phyloP scores from a whole-genome alignment of 2,888 invertebrate species.

The Steinernema scapterisci region DNA sequence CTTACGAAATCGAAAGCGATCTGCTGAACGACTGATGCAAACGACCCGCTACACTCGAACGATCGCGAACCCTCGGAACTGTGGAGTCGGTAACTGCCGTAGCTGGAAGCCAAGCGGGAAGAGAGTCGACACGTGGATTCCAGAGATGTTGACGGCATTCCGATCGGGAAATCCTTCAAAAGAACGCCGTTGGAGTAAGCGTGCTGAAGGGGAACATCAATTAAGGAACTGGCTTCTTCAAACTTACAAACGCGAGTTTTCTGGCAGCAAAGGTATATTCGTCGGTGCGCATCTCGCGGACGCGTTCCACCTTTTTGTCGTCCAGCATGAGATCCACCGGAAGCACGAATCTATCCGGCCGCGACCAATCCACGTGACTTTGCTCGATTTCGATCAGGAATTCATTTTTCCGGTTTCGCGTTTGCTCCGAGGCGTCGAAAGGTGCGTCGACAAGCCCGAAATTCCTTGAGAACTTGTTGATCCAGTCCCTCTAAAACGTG shows the following conservation, averaged over 20 bases:
- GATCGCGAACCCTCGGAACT: constrained; percentile 24
- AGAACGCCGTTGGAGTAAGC: constrained; percentile 5
- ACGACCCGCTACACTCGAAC: constrained; percentile 10
- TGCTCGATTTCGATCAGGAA: constrained; percentile 9
- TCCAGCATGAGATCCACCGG: neutral
- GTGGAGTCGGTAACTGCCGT: constrained; percentile 23
- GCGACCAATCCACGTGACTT: constrained; percentile 26
- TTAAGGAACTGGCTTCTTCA: neutral
- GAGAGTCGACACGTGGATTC: neutral
- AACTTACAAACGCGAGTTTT: neutral
- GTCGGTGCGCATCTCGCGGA: constrained; percentile 24
- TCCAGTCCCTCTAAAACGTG: neutral
- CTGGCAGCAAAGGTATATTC: constrained; percentile 1
- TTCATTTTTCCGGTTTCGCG: neutral
- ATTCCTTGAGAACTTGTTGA: constrained; percentile 15
- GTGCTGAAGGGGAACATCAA: neutral
- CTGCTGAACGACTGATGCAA: constrained; percentile 18
- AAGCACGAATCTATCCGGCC: constrained; percentile 2
- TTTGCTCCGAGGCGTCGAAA: constrained; percentile 1
- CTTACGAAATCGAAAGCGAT: constrained; percentile 24
- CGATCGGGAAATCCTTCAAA: constrained; percentile 18
- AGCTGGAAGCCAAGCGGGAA: constrained; percentile 14
- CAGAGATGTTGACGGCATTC: constrained; percentile 1
- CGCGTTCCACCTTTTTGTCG: constrained; percentile 21
- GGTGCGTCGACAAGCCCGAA: neutral